A percentile compares a stretch with the other conserved stretches of the same genome.
These are phyloP conservation scores for Apistogramma diplotaenia DNA, from an alignment of 2,113 vertebrate genomes.

Conservation along the genomic window DNA sequence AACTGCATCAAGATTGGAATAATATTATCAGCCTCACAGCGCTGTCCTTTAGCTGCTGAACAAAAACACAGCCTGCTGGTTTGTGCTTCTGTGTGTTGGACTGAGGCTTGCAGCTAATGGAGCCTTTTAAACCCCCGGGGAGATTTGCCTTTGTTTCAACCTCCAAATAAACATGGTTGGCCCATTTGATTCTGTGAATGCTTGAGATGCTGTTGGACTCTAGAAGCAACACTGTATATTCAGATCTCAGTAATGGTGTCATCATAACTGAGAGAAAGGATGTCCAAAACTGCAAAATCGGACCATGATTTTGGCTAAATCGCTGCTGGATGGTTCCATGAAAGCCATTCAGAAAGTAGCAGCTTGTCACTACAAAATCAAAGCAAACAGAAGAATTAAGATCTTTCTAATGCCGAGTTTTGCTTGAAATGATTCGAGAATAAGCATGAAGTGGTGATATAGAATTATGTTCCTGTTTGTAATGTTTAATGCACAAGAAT, in stretches of 20 bases:
- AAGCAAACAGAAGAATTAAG: not conserved
- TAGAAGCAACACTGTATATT: not conserved
- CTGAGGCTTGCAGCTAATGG: constrained; percentile 30
- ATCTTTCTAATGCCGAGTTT: not conserved
- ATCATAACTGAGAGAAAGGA: not conserved
- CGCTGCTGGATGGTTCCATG: not conserved
- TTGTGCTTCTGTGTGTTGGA: constrained; percentile 1
- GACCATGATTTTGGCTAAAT: not conserved
- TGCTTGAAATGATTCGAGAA: no score
- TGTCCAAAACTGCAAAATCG: not conserved
- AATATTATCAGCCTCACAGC: constrained; percentile 18
- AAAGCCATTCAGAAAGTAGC: not conserved
- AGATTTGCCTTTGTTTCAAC: not conserved
- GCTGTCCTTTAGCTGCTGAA: not conserved
- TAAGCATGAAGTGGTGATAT: no score
- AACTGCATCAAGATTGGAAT: constrained; percentile 35
- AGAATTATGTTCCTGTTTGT: not conserved
- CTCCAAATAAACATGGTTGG: not conserved
- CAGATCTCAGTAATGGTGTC: not conserved
- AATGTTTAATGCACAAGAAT: not conserved
- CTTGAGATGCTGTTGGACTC: not conserved
- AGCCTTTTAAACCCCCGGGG: constrained; percentile 41
- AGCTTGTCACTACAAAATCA: not conserved
- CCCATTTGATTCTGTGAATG: not conserved
- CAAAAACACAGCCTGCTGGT: not conserved